Evolutionary conservation across 2,888 invertebrate genomes (phyloP).

Genomic region (Pristionchus japonicus): DNA sequence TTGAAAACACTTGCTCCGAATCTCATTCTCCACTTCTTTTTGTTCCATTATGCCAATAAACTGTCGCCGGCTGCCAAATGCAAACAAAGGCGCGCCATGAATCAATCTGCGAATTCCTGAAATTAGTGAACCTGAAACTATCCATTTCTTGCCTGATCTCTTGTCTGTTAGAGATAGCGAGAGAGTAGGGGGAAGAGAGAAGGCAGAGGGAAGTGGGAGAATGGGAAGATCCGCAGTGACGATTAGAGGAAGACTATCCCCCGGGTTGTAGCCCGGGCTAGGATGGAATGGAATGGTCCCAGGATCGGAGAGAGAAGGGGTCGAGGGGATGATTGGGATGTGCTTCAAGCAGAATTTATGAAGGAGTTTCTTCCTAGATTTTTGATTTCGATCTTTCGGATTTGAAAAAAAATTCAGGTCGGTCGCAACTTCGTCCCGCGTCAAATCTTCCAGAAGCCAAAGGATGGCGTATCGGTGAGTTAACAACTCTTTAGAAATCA

Average conservation of each 20-base stretch:
- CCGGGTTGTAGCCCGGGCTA: background rate
- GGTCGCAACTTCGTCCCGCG: conserved; percentile 32
- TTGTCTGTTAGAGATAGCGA: background rate
- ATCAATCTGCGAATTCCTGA: conserved; percentile 4
- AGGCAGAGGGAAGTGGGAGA: background rate
- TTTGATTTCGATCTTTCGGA: background rate
- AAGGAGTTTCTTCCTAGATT: background rate
- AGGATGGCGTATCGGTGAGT: background rate
- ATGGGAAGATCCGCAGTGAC: background rate
- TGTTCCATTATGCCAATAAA: background rate
- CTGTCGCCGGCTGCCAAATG: conserved; percentile 15
- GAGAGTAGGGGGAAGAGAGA: background rate
- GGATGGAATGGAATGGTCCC: background rate
- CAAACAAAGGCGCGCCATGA: conserved; percentile 28
- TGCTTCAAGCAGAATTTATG: background rate
- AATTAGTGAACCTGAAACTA: conserved; percentile 28
- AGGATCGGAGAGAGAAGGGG: background rate
- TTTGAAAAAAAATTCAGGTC: background rate
- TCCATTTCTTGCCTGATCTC: background rate
- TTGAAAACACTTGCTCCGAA: background rate
- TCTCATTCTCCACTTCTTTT: background rate
- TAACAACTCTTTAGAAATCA: background rate
- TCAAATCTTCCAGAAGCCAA: conserved; percentile 2
- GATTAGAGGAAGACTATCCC: background rate
- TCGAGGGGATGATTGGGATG: background rate